Base-by-base conservation (phyloP, 2,113 vertebrate genomes). In the Coryphaenoides rupestris region DNA sequence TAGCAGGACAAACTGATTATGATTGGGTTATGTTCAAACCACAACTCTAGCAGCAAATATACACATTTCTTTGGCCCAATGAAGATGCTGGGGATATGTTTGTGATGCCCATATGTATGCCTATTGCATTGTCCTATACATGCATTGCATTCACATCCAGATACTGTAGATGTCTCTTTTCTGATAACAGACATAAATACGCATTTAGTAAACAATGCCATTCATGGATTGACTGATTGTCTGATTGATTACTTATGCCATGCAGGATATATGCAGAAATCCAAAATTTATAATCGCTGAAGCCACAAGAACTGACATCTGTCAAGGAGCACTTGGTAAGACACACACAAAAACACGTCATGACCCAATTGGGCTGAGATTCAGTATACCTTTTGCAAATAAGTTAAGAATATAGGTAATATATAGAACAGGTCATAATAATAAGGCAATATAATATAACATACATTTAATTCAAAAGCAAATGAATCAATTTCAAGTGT, bases 271-370 rank as follows among this genome's bases (percentile, higher is more conserved):
- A 19, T 90, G 83, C 9, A 50, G 79, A 55, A 88, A 80, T 54
- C 89, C 92, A 7, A 79, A 88, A 72, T 95, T 94, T 65, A 93
- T 95, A 65, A 7, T 87, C 16, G 89, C 87, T 61, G 91, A 92
- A 87, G 93, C 94, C 16, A 93, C 90, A 12, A 87, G 92, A 74
- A 93, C 91, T 23, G 95, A 95, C 65, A 91, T 97, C 72, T 87
- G 93, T 72, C 94, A 98, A 76, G 93, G 94, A 47, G 84, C 70
- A 1, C 88, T 98, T 2, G 93, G 94, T 98, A 79, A 58, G 92
- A 72, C 9, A 54, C 21, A 49, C 21, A n/a, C n/a, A 40, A 40
- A 40, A 7, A 40, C 33, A 40, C 13, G 33, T 40, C 33, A 40
- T 40, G 13, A 40, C 33, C 33, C 13, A 40, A 40, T 12, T 40